A percentile compares a stretch with the other conserved stretches of the same genome.
Conservation (phyloP, 2,113 vertebrate genomes). For the Cacatua alba region DNA sequence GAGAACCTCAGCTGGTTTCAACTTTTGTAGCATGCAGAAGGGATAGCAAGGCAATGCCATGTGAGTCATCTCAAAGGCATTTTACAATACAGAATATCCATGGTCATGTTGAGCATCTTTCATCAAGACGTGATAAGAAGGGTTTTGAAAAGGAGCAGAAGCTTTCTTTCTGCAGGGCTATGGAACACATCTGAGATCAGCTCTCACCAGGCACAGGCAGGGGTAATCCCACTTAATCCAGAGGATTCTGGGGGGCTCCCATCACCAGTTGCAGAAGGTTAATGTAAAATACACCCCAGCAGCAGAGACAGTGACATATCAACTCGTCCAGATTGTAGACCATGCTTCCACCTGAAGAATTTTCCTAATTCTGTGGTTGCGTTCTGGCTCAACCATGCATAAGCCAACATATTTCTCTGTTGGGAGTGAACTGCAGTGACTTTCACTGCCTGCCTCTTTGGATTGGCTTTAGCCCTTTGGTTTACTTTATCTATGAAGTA, state of each 20-base stretch:
- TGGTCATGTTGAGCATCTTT: neutral
- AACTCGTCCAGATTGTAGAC: neutral
- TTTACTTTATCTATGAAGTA: slow-evolving; percentile 33
- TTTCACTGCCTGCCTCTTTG: neutral
- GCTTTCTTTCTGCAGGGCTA: neutral
- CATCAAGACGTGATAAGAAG: neutral
- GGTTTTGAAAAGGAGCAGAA: neutral
- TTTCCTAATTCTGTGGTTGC: neutral
- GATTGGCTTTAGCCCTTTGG: neutral
- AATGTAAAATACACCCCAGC: neutral
- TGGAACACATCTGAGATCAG: neutral
- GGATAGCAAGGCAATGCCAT: neutral
- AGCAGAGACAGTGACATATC: neutral
- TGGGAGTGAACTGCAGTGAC: neutral
- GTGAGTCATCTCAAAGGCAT: neutral
- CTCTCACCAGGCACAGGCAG: neutral
- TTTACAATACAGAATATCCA: neutral
- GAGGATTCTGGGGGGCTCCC: neutral
- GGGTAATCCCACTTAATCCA: neutral
- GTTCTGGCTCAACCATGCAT: neutral
- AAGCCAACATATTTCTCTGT: neutral
- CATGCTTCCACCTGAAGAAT: neutral
- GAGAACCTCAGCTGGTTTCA: neutral
- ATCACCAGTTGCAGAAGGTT: neutral
- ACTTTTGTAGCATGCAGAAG: neutral